Evolutionary conservation across 2,888 invertebrate genomes (phyloP).

Genomic region (Polydrusus pterygomalis): DNA sequence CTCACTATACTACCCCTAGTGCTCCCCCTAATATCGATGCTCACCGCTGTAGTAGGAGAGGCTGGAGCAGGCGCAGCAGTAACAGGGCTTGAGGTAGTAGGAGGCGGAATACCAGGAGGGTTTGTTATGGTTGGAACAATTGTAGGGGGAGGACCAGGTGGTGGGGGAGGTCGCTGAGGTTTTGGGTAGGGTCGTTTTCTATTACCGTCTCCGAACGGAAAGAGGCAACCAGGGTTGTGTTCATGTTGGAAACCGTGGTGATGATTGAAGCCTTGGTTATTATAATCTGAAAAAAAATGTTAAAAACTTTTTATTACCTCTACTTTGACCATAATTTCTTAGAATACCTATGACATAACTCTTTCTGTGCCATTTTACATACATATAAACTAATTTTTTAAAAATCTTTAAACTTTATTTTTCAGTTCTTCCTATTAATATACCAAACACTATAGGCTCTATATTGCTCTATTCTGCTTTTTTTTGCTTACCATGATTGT

Average conservation of each 20-base stretch:
- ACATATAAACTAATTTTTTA: no score
- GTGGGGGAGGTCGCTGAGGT: constrained; percentile 3
- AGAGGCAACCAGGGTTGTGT: not conserved
- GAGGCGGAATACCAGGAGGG: no score
- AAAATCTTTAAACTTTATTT: no score
- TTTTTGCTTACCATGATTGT: not conserved
- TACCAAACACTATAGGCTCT: no score
- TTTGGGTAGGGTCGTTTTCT: not conserved
- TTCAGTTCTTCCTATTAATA: no score
- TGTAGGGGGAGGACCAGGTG: constrained; percentile 1
- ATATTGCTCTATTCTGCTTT: no score
- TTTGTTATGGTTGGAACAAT: no score
- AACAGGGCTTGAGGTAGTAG: not conserved
- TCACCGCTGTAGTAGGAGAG: not conserved
- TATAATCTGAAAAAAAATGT: no score
- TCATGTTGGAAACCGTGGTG: constrained; percentile 20
- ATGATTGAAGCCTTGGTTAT: not conserved
- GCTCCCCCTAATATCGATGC: constrained; percentile 7
- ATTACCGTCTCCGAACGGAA: not conserved
- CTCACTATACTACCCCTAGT: constrained; percentile 7
- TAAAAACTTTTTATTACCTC: no score
- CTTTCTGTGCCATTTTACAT: no score
- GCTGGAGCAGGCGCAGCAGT: not conserved
- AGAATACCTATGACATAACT: no score
- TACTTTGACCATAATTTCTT: no score